phyloP scores from a whole-genome alignment of 2,888 invertebrate species.

The Eretmocerus hayati region DNA sequence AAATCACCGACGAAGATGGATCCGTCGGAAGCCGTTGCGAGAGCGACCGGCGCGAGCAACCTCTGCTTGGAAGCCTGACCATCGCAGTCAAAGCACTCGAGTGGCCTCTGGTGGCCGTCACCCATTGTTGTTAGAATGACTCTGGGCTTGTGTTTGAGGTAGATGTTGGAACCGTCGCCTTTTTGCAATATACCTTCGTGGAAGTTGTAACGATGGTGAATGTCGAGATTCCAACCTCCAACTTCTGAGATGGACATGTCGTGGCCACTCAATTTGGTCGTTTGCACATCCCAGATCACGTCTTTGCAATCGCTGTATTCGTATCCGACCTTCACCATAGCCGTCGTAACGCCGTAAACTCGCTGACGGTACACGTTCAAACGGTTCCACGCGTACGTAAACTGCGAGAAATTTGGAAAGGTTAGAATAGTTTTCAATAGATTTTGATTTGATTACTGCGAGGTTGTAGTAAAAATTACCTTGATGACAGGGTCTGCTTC shows the following conservation, averaged over 20 bases:
- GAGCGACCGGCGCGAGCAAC: conserved; percentile 84
- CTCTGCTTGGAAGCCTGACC: conserved; percentile 74
- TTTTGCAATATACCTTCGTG: conserved; percentile 97
- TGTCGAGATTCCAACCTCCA: conserved; percentile 96
- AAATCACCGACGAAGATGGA: conserved; percentile 93
- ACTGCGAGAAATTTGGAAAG: too few species aligned
- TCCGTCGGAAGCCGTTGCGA: conserved; percentile 88
- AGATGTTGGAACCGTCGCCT: conserved; percentile 94
- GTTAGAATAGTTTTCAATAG: background rate
- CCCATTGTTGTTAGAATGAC: conserved; percentile 88
- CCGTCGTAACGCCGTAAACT: conserved; percentile 93
- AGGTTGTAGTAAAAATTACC: conserved; percentile 11
- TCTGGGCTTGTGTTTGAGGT: conserved; percentile 85
- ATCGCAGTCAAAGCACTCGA: conserved; percentile 77
- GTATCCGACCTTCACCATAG: conserved; percentile 92
- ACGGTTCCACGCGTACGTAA: conserved; percentile 96
- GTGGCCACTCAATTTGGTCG: conserved; percentile 89
- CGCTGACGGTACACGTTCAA: conserved; percentile 92
- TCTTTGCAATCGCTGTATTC: conserved; percentile 88
- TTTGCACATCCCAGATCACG: conserved; percentile 93
- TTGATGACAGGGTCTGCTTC: conserved; percentile 96
- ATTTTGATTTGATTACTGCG: background rate
- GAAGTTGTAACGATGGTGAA: conserved; percentile 96
- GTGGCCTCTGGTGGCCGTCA: conserved; percentile 79
- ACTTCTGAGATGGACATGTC: conserved; percentile 96